Base-by-base conservation (phyloP, 1,140 invertebrate species). In the Eciton burchellii region DNA sequence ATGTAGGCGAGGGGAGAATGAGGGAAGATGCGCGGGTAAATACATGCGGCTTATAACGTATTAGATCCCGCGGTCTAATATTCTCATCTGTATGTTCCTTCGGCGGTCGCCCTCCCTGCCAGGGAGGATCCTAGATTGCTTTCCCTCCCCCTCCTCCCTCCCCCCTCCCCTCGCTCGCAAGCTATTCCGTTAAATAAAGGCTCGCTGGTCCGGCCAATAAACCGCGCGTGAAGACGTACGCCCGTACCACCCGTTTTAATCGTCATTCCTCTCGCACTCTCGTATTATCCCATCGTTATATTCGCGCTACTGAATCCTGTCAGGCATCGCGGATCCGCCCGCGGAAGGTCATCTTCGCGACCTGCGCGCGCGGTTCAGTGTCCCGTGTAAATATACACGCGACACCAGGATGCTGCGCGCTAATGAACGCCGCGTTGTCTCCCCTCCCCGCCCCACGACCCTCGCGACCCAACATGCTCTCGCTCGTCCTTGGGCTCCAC, bases 31-130 rank as follows among this genome's bases (percentile, higher is more conserved):
- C 43, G 26, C 66, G 52, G 70, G 74, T 79, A 84, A 71, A 72
- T 70, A 76, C 72, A 68, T 82, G 65, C 79, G 81, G 62, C 59
- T 82, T 84, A 76, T 85, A 84, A 84, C 86, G 76, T 76, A 86
- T 86, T 86, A 81, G 82, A 84, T 70, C 62, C 72, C 70, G 73
- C 73, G 71, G 52, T 86, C 84, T 87, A 85, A 83, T 87, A 83
- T 74, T 62, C 74, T 73, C 82, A 70, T 49, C 57, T 49, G 72
- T 35, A 35, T 35, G 6, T 35, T 56, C 56, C 82, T 66, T 81
- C 65, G 29, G 52, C 43, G 45, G 65, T 29, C 21, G 47, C 45
- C 26, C 47, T 54, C 41, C 70, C 49, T 19, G 11, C 14, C 19
- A 65, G 47, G 16, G n/a, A n/a, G 62, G 43, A 76, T 41, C 41